Base-by-base conservation (phyloP, 2,888 invertebrate species). In the Brachynemurus nebulosus region DNA sequence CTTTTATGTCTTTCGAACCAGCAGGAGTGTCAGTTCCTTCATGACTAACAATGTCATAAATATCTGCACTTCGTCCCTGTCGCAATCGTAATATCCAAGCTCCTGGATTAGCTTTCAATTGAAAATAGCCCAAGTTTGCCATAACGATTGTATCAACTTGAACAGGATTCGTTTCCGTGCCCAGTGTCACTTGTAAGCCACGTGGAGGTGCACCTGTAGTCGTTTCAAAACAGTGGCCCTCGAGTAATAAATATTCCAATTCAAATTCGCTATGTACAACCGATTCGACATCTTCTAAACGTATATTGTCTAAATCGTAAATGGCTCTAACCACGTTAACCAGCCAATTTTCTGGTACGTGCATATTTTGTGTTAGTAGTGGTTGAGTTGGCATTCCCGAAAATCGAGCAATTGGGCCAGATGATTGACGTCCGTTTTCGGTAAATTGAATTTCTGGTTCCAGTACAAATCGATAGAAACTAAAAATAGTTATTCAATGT, bases 101-200 rank as follows among this genome's bases (percentile, higher is more conserved):
- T 1, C 98, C 98, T 2, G 98, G 97, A 63, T 89, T 92, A 0
- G 97, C 97, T 67, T 97, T 97, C 21, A 98, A 69, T 67, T 93
- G 92, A 71, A 98, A 97, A 67, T 98, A 98, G 11, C 98, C 98
- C 53, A 99, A 72, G 67, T 99, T 98, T 5, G 97, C 97, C 98
- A 99, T 99, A n/a, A 98, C 97, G 54, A 97, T 97, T 14, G 98
- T 98, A 65, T 98, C 98, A 53, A 89, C 85, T 52, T 80, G 72
- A 5, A 81, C 76, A 0, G 86, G 81, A 46, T 76, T 69, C n/a
- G 71, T 72, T 48, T 82, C 77, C 0, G 90, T 86, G 36, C 95
- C 95, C 40, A 99, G 69, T 3, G 88, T 86, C 47, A 98, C 84
- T 67, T 99, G 98, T n/a, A 99, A 70, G 1, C 98, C 98, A 51